A percentile compares a stretch with the other conserved stretches of the same genome.
Conservation (phyloP, 2,113 vertebrate genomes). For the Prionailurus bengalensis region DNA sequence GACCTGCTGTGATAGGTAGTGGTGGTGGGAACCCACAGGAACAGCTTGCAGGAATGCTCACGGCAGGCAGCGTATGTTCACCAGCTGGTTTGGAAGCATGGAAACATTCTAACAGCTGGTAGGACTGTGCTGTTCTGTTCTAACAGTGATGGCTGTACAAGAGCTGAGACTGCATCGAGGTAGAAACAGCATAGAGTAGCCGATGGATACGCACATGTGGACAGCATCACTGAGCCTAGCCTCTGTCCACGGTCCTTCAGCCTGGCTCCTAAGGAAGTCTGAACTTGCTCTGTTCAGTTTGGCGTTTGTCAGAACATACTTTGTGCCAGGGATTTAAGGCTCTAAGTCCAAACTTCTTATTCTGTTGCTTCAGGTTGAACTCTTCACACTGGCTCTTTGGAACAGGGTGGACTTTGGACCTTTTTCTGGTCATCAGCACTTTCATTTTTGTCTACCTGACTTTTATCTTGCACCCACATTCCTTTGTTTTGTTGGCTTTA, state of each 20-base stretch:
- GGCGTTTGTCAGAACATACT: neutral
- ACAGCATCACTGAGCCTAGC: neutral
- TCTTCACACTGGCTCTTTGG: neutral
- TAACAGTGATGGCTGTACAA: neutral
- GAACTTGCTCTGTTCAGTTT: neutral
- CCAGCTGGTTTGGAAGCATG: neutral
- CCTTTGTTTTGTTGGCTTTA: conserved; percentile 33
- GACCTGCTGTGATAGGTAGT: neutral
- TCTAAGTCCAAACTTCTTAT: neutral
- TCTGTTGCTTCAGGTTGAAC: neutral
- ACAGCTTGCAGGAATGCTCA: neutral
- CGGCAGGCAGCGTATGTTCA: neutral
- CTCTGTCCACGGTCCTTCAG: neutral
- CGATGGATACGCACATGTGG: neutral
- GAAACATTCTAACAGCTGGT: neutral
- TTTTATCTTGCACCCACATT: neutral
- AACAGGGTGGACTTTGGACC: neutral
- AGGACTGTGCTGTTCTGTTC: neutral
- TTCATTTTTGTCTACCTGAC: neutral
- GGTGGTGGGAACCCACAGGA: neutral
- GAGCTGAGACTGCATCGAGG: neutral
- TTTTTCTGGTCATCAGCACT: neutral
- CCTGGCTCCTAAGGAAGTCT: neutral
- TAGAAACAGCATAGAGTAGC: neutral
- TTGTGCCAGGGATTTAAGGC: neutral